Evolutionary conservation across 2,888 invertebrate species (phyloP), one percentile per base, ranked within the genome.

Genomic region (Beris chalybata): DNA sequence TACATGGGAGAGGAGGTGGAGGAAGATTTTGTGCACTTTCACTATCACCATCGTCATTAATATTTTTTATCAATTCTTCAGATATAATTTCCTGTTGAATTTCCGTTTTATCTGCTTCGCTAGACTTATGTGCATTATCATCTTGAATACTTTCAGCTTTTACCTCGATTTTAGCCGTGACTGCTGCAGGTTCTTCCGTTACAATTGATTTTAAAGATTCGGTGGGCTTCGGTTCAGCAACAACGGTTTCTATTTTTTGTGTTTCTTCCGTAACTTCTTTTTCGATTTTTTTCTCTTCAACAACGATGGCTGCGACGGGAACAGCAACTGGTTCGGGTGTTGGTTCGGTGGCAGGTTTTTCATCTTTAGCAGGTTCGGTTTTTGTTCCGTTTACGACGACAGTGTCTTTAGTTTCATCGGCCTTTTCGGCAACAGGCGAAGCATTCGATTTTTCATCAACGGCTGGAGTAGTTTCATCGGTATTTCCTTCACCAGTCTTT

Each of bases 1-100:
- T 87, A 78, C 87, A 85, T 73, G 89, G 89, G 77, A 89, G 85
- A 74, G 89, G 88, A 78, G 89, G 89, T 81, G 89, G 89, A 66
- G 77, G 74, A 30, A 68, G 66, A 48, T 67, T 66, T 56, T 69
- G 66, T 65, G 65, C 65, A 57, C 50, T 66, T 57, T 67, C 66
- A 66, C 53, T 69, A 64, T 67, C 67, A 64, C 68, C 64, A 57
- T 71, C 71, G 13, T 69, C 71, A 58, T 70, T 38, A 61, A 61
- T 61, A 61, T 50, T 61, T 38, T 61, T 61, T 50, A n/a, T 43
- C 45, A 13, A 43, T 48, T 70, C 67, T 64, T 65, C 67, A 81
- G 82, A 32, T 82, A 81, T 70, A 80, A 80, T 38, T 38, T 38
- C 38, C 38, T 38, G 38, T 38, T 38, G 38, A 38, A 38, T 38